Evolutionary conservation across 2,797 vertebrate genomes (phyloP).

Genomic region (Fringilla coelebs): DNA sequence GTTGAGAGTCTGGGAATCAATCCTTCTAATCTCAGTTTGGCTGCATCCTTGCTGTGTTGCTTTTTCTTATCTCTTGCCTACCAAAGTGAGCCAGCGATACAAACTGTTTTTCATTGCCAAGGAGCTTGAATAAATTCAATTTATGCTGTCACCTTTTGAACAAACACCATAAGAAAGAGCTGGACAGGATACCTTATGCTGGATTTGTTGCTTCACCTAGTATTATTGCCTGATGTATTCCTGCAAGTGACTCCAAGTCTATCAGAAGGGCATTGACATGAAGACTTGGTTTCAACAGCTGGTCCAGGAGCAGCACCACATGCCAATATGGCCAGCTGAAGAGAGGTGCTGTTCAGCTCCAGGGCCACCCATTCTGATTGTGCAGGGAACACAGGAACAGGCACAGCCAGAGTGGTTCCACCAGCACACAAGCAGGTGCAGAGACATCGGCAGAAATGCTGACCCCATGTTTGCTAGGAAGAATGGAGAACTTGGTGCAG

Average conservation of each 20-base stretch:
- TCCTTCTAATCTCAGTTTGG: background rate
- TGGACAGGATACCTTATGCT: background rate
- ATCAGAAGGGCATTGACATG: background rate
- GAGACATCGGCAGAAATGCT: background rate
- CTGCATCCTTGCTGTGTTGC: background rate
- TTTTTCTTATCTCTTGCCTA: background rate
- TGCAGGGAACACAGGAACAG: accelerated
- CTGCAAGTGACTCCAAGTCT: background rate
- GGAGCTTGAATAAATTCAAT: background rate
- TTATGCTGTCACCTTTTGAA: background rate
- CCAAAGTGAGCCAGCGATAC: background rate
- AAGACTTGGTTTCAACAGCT: background rate
- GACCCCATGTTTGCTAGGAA: background rate
- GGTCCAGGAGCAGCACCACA: background rate
- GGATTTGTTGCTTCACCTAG: background rate
- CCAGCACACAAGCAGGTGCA: background rate
- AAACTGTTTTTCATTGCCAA: background rate
- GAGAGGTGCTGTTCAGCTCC: background rate
- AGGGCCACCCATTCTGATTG: background rate
- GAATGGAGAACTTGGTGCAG: background rate
- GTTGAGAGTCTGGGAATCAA: background rate
- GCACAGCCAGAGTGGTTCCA: background rate
- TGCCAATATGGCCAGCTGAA: background rate
- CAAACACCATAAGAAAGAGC: background rate
- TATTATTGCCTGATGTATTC: background rate